Evolutionary conservation across 2,888 invertebrate genomes (phyloP).

Genomic region (Apodemia hepburni): DNA sequence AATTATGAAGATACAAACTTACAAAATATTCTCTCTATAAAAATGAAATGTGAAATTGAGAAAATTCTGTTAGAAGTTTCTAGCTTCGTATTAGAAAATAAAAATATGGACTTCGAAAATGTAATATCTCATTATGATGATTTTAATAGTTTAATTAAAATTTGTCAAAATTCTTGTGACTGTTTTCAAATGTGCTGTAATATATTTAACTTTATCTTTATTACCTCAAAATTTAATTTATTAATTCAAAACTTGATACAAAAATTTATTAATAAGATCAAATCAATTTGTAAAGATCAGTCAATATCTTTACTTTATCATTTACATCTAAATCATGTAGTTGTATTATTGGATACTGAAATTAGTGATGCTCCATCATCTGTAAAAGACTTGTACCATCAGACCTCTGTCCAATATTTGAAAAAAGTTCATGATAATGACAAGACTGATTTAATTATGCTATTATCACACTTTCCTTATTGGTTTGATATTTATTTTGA

Average conservation of each 20-base stretch:
- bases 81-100: conserved; percentile 37
- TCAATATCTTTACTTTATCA: conserved; percentile 50
- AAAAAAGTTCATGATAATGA: conserved; percentile 39
- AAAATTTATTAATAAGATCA: conserved; percentile 46
- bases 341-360: conserved; percentile 52
- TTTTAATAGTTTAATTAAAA: conserved; percentile 41
- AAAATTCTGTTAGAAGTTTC: conserved; percentile 42
- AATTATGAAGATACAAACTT: conserved; percentile 28
- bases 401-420: conserved; percentile 41
- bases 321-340: conserved; percentile 41
- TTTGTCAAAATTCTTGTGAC: conserved; percentile 45
- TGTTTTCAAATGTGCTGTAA: conserved; percentile 59
- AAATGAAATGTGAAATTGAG: conserved; percentile 58
- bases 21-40: conserved; percentile 49
- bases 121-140: conserved; percentile 35
- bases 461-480: conserved; percentile 60
- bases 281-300: conserved; percentile 34
- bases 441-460: conserved; percentile 52
- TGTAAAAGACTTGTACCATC: conserved; percentile 39
- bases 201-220: conserved; percentile 54
- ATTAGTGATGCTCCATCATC: conserved; percentile 37
- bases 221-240: conserved; percentile 47
- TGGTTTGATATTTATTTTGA: conserved; percentile 58
- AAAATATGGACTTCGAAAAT: conserved; percentile 34
- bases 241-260: conserved; percentile 45